Base-by-base conservation (phyloP, 2,888 invertebrate genomes). In the Cataglyphis albicans region DNA sequence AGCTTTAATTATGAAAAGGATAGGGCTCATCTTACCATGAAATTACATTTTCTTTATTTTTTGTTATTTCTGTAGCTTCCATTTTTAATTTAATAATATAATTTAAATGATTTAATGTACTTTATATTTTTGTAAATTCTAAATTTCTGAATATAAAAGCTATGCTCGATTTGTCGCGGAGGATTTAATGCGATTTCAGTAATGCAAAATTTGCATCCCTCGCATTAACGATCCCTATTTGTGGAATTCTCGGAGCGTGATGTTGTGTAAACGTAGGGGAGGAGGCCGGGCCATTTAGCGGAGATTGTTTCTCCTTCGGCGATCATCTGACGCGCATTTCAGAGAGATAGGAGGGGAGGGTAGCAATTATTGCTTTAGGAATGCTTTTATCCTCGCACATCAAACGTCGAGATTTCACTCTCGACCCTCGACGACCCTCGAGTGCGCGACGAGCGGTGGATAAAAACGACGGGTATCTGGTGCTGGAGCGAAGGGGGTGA, bases 361-460 rank as follows among this genome's bases (percentile, higher is more conserved):
- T 7, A 73, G 86, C 90, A 89, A 89, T 89, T 89, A 89, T 87
- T 90, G 84, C 80, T 83, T 76, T 81, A 55, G 85, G 85, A 70
- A 88, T 81, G 90, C 87, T 84, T 84, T 82, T 74, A 81, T 78
- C 86, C 83, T 78, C 81, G 84, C 88, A 88, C 87, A 88, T 89
- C 89, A 89, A 88, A 90, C 89, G 88, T 57, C 84, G 73, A 73
- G 78, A 82, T 84, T 82, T 82, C 48, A 80, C 72, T 83, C 75
- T 41, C 83, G 78, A 65, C 83, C 72, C 84, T 83, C 59, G 83
- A 41, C 29, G 59, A 12, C 9, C 52, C 78, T 75, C 57, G 83
- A 64, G 78, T 63, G 35, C 35, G 57, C 44, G 18, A 15, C 57
- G 25, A 68, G 59, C 38, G 52, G 59, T 25, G 52, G 15, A 41